Evolutionary conservation across 37 sponge, comb jelly and placozoan genomes (phyloP).

Genomic region (Chondrilla cf. caribensis): DNA sequence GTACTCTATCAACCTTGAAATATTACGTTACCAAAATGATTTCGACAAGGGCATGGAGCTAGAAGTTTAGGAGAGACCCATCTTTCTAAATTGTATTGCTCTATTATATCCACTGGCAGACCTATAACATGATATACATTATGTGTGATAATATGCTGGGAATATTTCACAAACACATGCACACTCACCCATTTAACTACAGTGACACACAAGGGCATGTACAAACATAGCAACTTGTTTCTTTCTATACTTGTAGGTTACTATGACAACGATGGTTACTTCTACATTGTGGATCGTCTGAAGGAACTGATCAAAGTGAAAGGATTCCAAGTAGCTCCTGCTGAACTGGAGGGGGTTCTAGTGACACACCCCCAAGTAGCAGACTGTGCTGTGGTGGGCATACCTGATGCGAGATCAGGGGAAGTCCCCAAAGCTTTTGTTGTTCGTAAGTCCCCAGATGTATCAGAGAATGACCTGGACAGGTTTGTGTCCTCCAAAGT

Average conservation of each 20-base stretch:
- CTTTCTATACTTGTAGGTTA: conserved; percentile 36
- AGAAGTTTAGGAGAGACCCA: no score
- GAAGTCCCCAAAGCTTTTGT: conserved; percentile 91
- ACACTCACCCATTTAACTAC: conserved; percentile 69
- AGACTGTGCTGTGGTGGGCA: conserved; percentile 84
- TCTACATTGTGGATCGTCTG: conserved; percentile 85
- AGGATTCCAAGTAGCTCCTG: conserved; percentile 88
- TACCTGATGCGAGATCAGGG: conserved; percentile 76
- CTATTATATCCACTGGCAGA: no score
- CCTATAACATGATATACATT: no score
- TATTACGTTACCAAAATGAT: no score
- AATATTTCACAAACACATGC: conserved; percentile 51
- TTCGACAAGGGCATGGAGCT: no score
- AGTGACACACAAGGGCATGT: no score
- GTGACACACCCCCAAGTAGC: conserved; percentile 71
- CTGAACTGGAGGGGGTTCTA: conserved; percentile 83
- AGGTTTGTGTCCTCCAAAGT: conserved; percentile 51
- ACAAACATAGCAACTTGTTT: no score
- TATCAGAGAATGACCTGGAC: conserved; percentile 60
- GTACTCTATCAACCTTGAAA: no score
- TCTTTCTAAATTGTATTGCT: no score
- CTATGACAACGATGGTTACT: conserved; percentile 71
- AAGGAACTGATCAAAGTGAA: conserved; percentile 95
- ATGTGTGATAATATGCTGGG: conserved; percentile 88
- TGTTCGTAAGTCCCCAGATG: conserved; percentile 47